These are phyloP conservation scores for Eriocheir sinensis DNA, from an alignment of 1,140 invertebrate genomes.

Conservation along the genomic window DNA sequence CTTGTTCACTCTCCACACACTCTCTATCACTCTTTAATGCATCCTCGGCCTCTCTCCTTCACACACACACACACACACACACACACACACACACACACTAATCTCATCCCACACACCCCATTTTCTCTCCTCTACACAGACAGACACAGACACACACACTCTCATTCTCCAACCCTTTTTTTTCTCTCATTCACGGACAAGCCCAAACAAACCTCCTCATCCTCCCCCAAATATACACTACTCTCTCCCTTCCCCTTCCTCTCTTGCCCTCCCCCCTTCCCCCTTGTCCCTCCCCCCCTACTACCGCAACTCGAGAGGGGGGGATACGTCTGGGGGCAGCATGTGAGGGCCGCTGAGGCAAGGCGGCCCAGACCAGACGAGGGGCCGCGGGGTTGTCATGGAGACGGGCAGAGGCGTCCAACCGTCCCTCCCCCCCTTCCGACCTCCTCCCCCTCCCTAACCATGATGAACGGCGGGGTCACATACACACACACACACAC, in stretches of 20 bases:
- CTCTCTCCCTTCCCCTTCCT: conserved; percentile 5
- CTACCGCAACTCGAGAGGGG: not conserved
- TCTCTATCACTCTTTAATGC: conserved; percentile 13
- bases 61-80: conserved; percentile 14
- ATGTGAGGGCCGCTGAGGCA: not conserved
- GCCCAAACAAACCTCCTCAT: not conserved
- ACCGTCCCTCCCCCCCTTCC: no score
- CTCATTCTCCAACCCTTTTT: no score
- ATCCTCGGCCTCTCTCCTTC: not conserved
- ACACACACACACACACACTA: no score
- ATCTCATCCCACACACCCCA: no score
- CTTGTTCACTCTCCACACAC: no score
- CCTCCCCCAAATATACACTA: not conserved
- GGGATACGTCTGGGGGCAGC: not conserved
- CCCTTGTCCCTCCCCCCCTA: not conserved
- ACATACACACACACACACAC: no score
- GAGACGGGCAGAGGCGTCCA: no score
- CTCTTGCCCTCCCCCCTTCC: conserved; percentile 2
- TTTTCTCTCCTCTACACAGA: no score
- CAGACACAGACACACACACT: conserved; percentile 44
- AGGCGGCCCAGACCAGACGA: not conserved
- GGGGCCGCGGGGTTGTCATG: not conserved
- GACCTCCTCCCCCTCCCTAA: no score
- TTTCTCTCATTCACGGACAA: not conserved
- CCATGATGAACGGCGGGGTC: no score